phyloP scores from a whole-genome alignment of 2,113 vertebrate species.

The Hippocampus zosterae region DNA sequence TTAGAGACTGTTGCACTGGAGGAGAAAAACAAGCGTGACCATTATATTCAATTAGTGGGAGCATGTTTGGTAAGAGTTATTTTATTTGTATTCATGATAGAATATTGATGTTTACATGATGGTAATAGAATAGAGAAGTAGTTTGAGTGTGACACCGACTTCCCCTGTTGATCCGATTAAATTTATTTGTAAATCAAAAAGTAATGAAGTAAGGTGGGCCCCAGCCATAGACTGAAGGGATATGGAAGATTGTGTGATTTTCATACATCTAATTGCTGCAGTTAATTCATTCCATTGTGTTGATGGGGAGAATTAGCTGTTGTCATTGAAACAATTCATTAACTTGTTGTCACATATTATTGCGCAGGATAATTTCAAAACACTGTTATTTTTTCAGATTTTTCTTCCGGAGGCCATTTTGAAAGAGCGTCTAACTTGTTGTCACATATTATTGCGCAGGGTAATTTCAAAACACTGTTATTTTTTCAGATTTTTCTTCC shows the following conservation, averaged over 20 bases:
- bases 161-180: too few relatives aligned
- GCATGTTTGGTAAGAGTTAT: conserved; percentile 88
- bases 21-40: conserved; percentile 95
- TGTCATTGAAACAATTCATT: too few relatives aligned
- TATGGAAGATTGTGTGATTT: too few relatives aligned
- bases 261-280: too few relatives aligned
- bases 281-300: too few relatives aligned
- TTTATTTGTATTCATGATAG: not conserved
- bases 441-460: not conserved
- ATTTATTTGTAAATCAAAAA: not conserved
- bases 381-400: conserved; percentile 64
- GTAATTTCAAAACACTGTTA: not conserved
- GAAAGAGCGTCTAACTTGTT: conserved; percentile 52
- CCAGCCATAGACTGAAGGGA: too few relatives aligned
- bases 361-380: not conserved
- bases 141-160: not conserved
- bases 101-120: not conserved
- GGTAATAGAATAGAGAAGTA: not conserved
- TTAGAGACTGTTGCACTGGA: conserved; percentile 94
- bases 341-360: not conserved
- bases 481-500: conserved; percentile 83
- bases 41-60: conserved; percentile 93
- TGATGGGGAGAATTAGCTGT: too few relatives aligned
- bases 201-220: not conserved
- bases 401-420: conserved; percentile 91